A percentile compares a stretch with the other conserved stretches of the same genome.
These are phyloP conservation scores for Strix aluco DNA, from an alignment of 2,113 vertebrate species.

Conservation along the genomic window DNA sequence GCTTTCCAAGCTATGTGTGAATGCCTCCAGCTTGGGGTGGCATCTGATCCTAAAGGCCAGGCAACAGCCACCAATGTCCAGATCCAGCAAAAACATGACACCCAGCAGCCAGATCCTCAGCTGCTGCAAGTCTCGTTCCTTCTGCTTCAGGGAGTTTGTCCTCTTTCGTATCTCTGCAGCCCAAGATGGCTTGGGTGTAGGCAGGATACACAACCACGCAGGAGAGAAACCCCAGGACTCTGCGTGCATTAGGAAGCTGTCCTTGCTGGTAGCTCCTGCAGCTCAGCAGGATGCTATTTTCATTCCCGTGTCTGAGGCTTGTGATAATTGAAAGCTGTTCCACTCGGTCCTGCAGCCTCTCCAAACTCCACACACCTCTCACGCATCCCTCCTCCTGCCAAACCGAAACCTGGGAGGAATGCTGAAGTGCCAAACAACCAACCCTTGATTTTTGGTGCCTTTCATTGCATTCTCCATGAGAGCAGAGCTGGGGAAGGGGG, in stretches of 20 bases:
- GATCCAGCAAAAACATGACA: neutral
- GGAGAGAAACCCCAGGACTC: neutral
- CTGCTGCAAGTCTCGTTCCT: fast-evolving
- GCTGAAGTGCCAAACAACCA: neutral
- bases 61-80: neutral
- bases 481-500: neutral
- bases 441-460: neutral
- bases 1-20: fast-evolving
- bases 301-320: neutral
- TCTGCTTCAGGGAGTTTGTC: neutral
- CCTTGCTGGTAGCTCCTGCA: neutral
- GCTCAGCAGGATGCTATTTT: neutral
- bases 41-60: neutral
- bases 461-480: neutral
- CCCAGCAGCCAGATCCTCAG: neutral
- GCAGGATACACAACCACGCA: neutral
- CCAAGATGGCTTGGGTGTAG: neutral
- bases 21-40: no score
- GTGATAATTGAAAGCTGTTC: constrained; percentile 20
- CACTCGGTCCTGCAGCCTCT: neutral
- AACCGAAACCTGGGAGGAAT: fast-evolving
- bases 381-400: neutral
- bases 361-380: neutral
- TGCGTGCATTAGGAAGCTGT: neutral
- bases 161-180: neutral